Conservation (phyloP, 2,888 invertebrate genomes). For the Thumatha senex region DNA sequence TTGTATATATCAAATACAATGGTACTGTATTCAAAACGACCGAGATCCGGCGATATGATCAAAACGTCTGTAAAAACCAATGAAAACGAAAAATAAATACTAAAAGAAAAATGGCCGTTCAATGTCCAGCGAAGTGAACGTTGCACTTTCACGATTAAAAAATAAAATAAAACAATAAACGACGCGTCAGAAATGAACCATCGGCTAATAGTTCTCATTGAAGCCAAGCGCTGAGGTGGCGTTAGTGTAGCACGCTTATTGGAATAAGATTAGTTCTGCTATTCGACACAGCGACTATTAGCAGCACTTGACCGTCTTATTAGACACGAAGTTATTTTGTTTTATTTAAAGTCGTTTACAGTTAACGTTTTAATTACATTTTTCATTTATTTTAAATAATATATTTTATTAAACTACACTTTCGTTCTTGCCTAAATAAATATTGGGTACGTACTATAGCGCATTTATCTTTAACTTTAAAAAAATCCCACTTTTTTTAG, state of each 20-base stretch:
- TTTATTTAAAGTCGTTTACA: not conserved
- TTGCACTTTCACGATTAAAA: slow-evolving; percentile 80
- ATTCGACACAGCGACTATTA: slow-evolving; percentile 61
- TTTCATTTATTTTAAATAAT: too few species aligned
- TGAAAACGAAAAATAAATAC: slow-evolving; percentile 73
- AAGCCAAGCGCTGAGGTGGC: slow-evolving; percentile 48
- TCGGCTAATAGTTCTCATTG: slow-evolving; percentile 61
- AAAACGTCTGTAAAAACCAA: slow-evolving; percentile 74
- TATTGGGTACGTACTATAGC: too few species aligned
- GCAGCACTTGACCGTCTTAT: slow-evolving; percentile 57
- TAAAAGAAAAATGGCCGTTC: slow-evolving; percentile 73
- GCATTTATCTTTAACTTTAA: too few species aligned
- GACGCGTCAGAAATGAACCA: slow-evolving; percentile 71
- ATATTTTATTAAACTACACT: too few species aligned
- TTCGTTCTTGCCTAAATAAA: too few species aligned
- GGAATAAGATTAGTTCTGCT: slow-evolving; percentile 65
- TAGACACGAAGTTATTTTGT: slow-evolving; percentile 19
- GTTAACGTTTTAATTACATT: too few species aligned
- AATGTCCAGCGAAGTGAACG: slow-evolving; percentile 76
- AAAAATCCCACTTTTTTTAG: too few species aligned
- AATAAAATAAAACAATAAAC: slow-evolving; percentile 69
- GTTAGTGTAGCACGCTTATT: slow-evolving; percentile 46
- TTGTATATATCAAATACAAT: slow-evolving; percentile 22
- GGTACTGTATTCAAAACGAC: slow-evolving; percentile 36
- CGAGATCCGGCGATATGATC: slow-evolving; percentile 61